Conservation (phyloP, 1,140 invertebrate species). For the Babylonia areolata region DNA sequence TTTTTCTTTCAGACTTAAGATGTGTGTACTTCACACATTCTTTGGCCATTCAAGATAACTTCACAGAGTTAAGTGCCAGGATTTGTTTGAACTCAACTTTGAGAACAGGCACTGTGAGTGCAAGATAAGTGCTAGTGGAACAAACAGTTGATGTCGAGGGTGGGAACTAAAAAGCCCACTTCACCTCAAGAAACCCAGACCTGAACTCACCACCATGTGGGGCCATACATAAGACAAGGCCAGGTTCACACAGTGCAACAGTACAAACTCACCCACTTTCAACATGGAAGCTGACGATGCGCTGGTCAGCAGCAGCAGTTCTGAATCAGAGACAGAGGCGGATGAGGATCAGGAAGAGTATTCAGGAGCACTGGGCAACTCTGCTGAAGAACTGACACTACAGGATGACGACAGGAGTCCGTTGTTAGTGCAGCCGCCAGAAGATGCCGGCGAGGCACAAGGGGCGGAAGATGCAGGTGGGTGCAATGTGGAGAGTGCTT, state of each 20-base stretch:
- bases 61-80: background rate
- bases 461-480: constrained; percentile 41
- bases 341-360: constrained; percentile 48
- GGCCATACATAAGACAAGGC: background rate
- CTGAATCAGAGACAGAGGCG: constrained; percentile 53
- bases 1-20: background rate
- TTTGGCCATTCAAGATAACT: background rate
- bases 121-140: background rate
- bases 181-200: background rate
- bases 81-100: background rate
- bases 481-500: no score
- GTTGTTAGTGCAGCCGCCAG: constrained; percentile 49
- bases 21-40: background rate
- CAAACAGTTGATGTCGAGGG: background rate
- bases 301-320: constrained; percentile 46
- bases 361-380: constrained; percentile 36
- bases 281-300: constrained; percentile 34
- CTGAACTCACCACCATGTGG: background rate
- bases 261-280: background rate
- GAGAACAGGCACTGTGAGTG: background rate
- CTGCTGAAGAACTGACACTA: constrained; percentile 54
- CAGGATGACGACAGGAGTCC: constrained; percentile 61
- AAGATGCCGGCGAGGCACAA: constrained; percentile 53
- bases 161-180: background rate
- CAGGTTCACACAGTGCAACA: background rate